phyloP scores from a whole-genome alignment of 2,113 vertebrate genomes.

The Stictonetta naevosa region DNA sequence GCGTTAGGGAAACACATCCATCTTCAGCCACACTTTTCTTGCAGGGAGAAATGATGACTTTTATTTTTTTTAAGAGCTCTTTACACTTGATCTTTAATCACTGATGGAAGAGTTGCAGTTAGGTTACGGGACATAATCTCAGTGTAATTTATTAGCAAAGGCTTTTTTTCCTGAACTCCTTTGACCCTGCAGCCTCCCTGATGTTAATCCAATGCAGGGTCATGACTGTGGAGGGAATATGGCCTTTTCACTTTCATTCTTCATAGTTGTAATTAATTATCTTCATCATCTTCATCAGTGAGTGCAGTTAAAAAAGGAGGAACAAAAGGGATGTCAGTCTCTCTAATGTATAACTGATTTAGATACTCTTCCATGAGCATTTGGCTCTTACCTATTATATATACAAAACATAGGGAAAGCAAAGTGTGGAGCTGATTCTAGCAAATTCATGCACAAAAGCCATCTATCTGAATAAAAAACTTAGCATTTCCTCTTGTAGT shows the following conservation, averaged over 20 bases:
- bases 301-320: neutral
- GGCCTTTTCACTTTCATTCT: conserved; percentile 23
- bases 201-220: neutral
- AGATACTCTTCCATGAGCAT: neutral
- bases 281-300: conserved; percentile 8
- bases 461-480: neutral
- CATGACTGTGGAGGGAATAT: neutral
- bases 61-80: neutral
- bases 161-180: conserved; percentile 15
- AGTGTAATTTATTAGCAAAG: conserved; percentile 42
- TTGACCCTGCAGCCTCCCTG: conserved; percentile 2
- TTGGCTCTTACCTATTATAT: neutral
- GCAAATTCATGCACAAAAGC: neutral
- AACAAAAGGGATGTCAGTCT: conserved; percentile 26
- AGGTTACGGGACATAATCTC: neutral
- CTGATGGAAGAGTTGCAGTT: neutral
- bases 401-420: neutral
- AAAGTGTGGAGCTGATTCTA: neutral
- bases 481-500: neutral
- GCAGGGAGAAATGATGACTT: neutral
- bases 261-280: conserved; percentile 48
- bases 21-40: neutral
- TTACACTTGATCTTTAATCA: neutral
- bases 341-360: conserved; percentile 22
- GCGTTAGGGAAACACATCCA: neutral